Percentiles rank a stretch among this genome's conserved stretches.
These are phyloP conservation scores for Actinia tenebrosa DNA, from an alignment of 64 coral and sea anemone genomes.

Conservation along the genomic window DNA sequence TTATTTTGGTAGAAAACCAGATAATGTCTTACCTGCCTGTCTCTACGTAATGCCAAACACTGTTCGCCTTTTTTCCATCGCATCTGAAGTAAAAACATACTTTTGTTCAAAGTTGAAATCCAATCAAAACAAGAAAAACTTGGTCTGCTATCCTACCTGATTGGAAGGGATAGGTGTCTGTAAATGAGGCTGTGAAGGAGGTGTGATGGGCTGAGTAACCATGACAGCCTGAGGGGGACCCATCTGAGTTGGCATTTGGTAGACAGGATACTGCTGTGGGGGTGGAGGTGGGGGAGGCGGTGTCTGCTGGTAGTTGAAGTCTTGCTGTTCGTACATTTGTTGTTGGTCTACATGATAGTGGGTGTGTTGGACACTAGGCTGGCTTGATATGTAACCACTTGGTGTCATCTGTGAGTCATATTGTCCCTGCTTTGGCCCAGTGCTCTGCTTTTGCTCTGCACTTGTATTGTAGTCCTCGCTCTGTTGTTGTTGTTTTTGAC, in stretches of 20 bases:
- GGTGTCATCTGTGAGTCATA: neutral
- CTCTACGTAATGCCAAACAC: constrained; percentile 43
- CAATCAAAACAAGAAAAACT: neutral
- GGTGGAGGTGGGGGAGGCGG: constrained; percentile 36
- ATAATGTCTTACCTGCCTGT: constrained; percentile 30
- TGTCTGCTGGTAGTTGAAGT: constrained; percentile 52
- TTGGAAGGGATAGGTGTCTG: constrained; percentile 25
- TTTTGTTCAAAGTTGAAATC: no score
- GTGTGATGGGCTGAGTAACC: neutral
- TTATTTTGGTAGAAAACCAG: no score
- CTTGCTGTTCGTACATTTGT: constrained; percentile 47
- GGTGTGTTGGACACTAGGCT: constrained; percentile 4
- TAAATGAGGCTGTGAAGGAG: constrained; percentile 33
- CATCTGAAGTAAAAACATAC: constrained; percentile 11
- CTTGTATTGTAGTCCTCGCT: neutral
- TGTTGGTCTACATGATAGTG: constrained; percentile 41
- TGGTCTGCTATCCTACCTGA: neutral
- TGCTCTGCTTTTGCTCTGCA: neutral
- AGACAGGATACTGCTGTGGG: constrained; percentile 46
- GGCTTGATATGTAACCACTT: neutral
- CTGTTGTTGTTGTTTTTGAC: constrained; percentile 14
- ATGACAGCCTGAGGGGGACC: constrained; percentile 19
- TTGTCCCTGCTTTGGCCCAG: neutral
- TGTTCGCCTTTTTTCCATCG: constrained; percentile 65
- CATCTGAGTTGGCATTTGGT: constrained; percentile 33